Evolutionary conservation across 2,797 vertebrate genomes (phyloP), one percentile per base, ranked within the genome.

Genomic region (Melanotaenia boesemani): DNA sequence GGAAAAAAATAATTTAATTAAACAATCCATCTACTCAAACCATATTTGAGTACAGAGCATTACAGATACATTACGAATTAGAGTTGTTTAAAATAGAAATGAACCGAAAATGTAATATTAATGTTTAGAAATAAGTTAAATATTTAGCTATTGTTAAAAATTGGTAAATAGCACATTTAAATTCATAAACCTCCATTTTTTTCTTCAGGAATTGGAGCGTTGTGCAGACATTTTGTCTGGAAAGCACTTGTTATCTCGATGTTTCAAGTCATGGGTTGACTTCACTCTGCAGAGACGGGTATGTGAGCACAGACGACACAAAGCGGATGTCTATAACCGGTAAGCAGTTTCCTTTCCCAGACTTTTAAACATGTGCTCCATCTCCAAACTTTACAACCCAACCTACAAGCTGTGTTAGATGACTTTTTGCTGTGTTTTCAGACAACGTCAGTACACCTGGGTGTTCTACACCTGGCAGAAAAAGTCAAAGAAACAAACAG

Each of bases 391-490:
- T 6, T 57, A 7, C 37, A 44, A 11, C 10, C 8, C 44, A 7
- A 63, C 12, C 4, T 30, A 3, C 67, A 44, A 37, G 2, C 61
- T 18, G 37, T 30, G 36, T 7, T n/a, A 3, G 9, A 8, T 64
- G 7, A 71, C 66, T 37, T 57, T 70, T 52, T 48, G 13, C 20
- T 74, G 24, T 72, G 54, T 72, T 79, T 4, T 41, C 72, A 95
- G 94, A 74, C 86, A 71, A 76, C 87, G 86, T 32, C 87, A 93
- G 80, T 86, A 87, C 80, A 88, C 82, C 15, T 91, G 78, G 69
- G 87, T 87, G 0, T 96, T 98, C 91, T 92, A 93, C 81, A 72
- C 48, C 2, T 99, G 98, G 98, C 83, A 88, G 91, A 86, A 85
- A 80, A 91, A 80, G 54, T 70, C 73, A 0, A 79, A 82, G 57